Evolutionary conservation across 2,888 invertebrate genomes (phyloP).

Genomic region (Lasioglossum calceatum): DNA sequence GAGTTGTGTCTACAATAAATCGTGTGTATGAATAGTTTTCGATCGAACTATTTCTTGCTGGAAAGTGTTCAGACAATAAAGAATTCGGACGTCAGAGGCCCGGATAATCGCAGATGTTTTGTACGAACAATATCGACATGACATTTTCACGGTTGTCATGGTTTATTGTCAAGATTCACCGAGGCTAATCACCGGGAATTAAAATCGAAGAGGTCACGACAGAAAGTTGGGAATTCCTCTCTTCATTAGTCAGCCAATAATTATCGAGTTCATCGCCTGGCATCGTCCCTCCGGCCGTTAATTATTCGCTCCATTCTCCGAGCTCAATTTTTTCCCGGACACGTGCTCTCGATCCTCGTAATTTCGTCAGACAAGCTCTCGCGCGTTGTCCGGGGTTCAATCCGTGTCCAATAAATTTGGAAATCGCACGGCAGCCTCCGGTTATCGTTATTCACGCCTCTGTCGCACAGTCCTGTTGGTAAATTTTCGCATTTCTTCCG

Average conservation of each 20-base stretch:
- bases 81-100: too few species aligned
- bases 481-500: background rate
- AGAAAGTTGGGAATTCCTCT: conserved; percentile 23
- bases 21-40: background rate
- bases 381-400: conserved; percentile 19
- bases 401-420: conserved; percentile 52
- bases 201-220: background rate
- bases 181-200: background rate
- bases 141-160: background rate
- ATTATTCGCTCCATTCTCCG: conserved; percentile 27
- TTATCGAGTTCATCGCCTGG: conserved; percentile 40
- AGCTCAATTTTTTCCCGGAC: conserved; percentile 14
- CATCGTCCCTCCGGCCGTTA: conserved; percentile 19
- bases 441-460: conserved; percentile 60
- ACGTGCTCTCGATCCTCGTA: conserved; percentile 42
- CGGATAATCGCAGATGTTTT: too few species aligned
- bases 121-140: background rate
- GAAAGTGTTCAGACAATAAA: too few species aligned
- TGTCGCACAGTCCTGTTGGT: background rate
- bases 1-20: background rate
- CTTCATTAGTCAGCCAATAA: conserved; percentile 33
- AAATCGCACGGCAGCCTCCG: conserved; percentile 45
- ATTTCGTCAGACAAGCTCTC: conserved; percentile 48
- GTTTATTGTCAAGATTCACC: background rate
- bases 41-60: background rate